These are phyloP conservation scores for Calcarius lapponicus DNA, from an alignment of 2,797 vertebrate genomes.

Conservation along the genomic window DNA sequence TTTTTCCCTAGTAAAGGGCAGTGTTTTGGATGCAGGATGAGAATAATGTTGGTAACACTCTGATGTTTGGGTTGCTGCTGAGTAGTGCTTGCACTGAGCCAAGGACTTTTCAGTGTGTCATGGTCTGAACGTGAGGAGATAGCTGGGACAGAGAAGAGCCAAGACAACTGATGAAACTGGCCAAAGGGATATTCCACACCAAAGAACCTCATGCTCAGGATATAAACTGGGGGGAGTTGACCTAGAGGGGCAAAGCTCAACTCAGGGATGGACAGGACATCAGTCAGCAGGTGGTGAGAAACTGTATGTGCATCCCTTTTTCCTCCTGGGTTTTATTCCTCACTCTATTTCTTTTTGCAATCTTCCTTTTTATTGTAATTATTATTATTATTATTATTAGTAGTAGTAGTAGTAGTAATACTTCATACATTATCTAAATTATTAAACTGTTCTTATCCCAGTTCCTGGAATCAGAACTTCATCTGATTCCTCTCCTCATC, in stretches of 20 bases:
- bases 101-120: not conserved
- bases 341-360: not conserved
- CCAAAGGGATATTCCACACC: not conserved
- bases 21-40: not conserved
- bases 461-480: not conserved
- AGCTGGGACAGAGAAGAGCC: not conserved
- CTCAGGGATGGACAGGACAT: not conserved
- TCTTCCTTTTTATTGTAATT: not conserved
- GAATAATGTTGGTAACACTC: not conserved
- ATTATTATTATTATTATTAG: not conserved
- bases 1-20: not conserved
- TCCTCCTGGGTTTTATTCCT: not conserved
- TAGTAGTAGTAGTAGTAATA: not conserved
- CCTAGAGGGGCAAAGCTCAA: not conserved
- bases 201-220: not conserved
- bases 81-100: not conserved
- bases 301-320: not conserved
- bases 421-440: not conserved
- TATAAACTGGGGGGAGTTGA: not conserved
- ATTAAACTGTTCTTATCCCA: not conserved
- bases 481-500: not conserved
- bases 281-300: not conserved
- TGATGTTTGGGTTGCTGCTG: not conserved
- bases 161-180: not conserved
- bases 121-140: not conserved